phyloP scores from a whole-genome alignment of 2,113 vertebrate genomes.

The Sturnira hondurensis region DNA sequence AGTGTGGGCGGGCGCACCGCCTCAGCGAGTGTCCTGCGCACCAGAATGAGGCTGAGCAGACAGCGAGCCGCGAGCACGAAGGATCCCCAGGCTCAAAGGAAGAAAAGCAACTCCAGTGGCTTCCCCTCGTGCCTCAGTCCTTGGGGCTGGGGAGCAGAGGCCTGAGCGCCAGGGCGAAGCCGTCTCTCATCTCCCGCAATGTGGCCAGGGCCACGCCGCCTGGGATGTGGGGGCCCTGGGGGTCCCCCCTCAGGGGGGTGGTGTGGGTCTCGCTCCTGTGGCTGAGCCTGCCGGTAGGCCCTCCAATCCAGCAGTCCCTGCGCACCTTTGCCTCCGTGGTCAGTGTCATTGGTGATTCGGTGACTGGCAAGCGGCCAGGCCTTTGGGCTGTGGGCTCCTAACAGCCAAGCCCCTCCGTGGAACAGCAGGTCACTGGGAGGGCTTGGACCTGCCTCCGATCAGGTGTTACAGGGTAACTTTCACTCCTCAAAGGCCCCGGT shows the following conservation, averaged over 20 bases:
- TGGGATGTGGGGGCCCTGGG: neutral
- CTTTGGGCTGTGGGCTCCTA: neutral
- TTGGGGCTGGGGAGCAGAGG: no score
- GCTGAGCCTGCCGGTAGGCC: neutral
- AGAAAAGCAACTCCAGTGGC: no score
- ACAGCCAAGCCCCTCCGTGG: neutral
- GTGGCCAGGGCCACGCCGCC: neutral
- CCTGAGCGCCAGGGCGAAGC: neutral
- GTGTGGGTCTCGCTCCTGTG: neutral
- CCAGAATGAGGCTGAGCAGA: neutral
- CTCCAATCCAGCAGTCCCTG: fast-evolving
- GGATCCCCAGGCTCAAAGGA: neutral
- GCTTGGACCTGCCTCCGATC: neutral
- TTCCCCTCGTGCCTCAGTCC: neutral
- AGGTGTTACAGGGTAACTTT: neutral
- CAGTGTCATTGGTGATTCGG: neutral
- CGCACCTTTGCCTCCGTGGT: neutral
- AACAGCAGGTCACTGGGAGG: no score
- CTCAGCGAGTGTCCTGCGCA: neutral
- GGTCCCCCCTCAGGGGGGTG: neutral
- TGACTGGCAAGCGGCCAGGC: neutral
- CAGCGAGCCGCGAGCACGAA: neutral
- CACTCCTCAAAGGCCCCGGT: neutral
- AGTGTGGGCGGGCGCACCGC: no score
- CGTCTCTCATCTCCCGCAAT: neutral